phyloP scores from a whole-genome alignment of 2,888 invertebrate genomes.

The Rhagonycha fulva region DNA sequence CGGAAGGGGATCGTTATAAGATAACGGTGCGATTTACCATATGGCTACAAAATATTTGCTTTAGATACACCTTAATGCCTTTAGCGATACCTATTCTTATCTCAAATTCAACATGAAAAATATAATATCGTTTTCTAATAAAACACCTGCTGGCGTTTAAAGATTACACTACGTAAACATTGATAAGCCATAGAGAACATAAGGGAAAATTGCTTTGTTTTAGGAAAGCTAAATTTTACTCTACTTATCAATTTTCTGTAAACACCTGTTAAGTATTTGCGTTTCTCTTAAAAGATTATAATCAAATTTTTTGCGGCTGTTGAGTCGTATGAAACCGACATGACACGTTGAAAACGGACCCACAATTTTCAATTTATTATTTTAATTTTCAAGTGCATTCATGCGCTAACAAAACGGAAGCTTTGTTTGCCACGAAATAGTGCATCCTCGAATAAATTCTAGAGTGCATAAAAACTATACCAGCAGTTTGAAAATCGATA shows the following conservation, averaged over 20 bases:
- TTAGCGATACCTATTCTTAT: conserved; percentile 37
- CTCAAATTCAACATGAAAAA: conserved; percentile 36
- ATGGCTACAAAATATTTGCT: conserved; percentile 43
- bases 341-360: not conserved
- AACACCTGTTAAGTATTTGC: not conserved
- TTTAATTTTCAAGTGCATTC: too few species aligned
- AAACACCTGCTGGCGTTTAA: conserved; percentile 39
- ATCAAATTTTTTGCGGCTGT: not conserved
- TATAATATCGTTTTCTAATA: conserved; percentile 39
- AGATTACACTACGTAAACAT: conserved; percentile 35
- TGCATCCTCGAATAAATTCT: not conserved
- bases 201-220: conserved; percentile 21
- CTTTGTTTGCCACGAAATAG: not conserved
- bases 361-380: not conserved
- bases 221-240: conserved; percentile 8
- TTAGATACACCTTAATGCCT: conserved; percentile 43
- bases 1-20: conserved; percentile 33
- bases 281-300: not conserved
- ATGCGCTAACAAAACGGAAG: not conserved
- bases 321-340: not conserved
- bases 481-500: not conserved
- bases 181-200: conserved; percentile 28
- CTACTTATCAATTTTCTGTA: not conserved
- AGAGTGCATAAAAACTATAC: not conserved
- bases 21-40: conserved; percentile 43